phyloP scores from a whole-genome alignment of 1,140 invertebrate genomes.

The Thaumetopoea pityocampa region DNA sequence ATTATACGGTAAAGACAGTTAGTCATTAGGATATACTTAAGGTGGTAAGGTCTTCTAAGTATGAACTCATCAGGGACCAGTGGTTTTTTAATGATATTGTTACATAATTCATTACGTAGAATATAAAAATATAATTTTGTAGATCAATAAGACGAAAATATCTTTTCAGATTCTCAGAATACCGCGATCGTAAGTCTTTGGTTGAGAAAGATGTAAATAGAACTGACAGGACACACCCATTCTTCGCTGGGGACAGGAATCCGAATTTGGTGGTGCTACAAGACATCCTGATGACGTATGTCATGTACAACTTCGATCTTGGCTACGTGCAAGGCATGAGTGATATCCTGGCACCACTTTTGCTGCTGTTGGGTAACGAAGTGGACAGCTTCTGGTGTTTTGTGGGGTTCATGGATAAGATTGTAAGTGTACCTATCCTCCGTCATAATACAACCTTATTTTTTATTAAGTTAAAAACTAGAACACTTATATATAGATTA shows the following conservation, averaged over 20 bases:
- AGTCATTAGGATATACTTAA: too few species aligned
- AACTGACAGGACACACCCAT: conserved; percentile 94
- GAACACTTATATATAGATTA: too few species aligned
- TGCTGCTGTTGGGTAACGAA: conserved; percentile 94
- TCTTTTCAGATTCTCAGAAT: conserved; percentile 85
- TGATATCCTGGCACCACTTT: conserved; percentile 95
- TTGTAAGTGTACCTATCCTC: conserved; percentile 79
- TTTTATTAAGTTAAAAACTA: too few species aligned
- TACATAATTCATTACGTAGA: too few species aligned
- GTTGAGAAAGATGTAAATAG: conserved; percentile 99
- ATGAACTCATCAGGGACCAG: too few species aligned
- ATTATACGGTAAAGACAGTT: too few species aligned
- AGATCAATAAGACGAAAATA: too few species aligned
- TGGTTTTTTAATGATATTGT: too few species aligned
- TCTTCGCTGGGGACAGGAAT: conserved; percentile 94
- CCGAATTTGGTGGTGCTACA: conserved; percentile 89
- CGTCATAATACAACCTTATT: conserved; percentile 2
- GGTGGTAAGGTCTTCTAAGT: too few species aligned
- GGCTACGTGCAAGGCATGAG: conserved; percentile 98
- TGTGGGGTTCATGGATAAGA: conserved; percentile 97
- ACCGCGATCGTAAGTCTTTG: conserved; percentile 93
- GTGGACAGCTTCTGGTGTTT: conserved; percentile 99
- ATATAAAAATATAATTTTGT: too few species aligned
- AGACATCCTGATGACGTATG: conserved; percentile 98
- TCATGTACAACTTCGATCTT: conserved; percentile 99